Base-by-base conservation (phyloP, 2,113 vertebrate genomes). In the Thermophis baileyi region DNA sequence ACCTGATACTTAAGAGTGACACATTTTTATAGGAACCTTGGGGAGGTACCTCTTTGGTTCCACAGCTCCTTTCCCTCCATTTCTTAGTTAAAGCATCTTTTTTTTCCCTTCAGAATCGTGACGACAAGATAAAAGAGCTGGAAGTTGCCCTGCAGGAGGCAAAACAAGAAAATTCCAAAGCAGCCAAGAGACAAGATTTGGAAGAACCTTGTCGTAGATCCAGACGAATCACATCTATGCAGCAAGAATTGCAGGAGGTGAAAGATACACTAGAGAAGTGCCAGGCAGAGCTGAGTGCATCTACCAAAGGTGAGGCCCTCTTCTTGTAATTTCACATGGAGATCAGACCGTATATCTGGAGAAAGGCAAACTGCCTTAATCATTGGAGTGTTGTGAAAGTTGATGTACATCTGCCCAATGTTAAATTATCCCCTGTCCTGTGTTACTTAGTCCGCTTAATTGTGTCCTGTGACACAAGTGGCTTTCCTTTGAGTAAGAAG, bases 121-220 rank as follows among this genome's bases (percentile, higher is more conserved):
- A 99, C 25, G 98, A 99, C 85, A 98, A 98, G 95, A 99, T 99
- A 85, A 96, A 97, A 93, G 98, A 98, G 93, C 97, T 99, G 88
- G 96, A 98, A 95, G 96, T 95, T 90, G 97, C 97, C 47, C 95
- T 99, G 93, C 96, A 98, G 89, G 97, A 98, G 87, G 95, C 96
- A 89, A 97, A 93, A 94, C 89, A 93, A 85, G 96, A 90, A 90
- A 85, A 95, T 30, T 89, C 88, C 46, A 69, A 90, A 40, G 51
- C 95, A 0, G 6, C 1, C 8, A 92, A 69, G 47, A 90, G 94
- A 6, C 96, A 94, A 27, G 96, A 95, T 1, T 69, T 88, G 0
- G 97, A 93, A 30, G 94, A 96, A 89, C 89, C 95, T 7, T 9
- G 96, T 2, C 98, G 99, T 0, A 97, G 98, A 16, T 99, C 99